Base-by-base conservation (phyloP, 2,113 vertebrate genomes). In the Thryonomys swinderianus region DNA sequence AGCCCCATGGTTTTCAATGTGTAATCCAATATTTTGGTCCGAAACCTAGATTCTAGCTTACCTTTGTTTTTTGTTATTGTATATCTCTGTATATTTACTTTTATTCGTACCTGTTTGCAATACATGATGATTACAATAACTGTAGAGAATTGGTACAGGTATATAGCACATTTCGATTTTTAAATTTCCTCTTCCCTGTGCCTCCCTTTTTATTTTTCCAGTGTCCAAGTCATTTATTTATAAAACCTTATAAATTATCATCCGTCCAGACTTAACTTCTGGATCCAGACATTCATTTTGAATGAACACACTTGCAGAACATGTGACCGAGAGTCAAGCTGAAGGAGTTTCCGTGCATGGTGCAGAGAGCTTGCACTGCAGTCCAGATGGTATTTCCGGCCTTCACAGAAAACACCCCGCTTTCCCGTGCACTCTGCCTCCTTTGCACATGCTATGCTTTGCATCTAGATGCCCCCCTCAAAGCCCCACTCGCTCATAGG, bases 211-310 rank as follows among this genome's bases (percentile, higher is more conserved):
- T 48, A 16, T 76, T 30, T 48, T 76, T 48, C 73, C 73, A 18
- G 42, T 30, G 42, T 32, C 42, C 48, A 3, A 8, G 30, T 48
- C 42, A 76, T 32, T 74, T 74, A 27, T 74, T 74, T 45, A 48
- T 76, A 27, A 76, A 14, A 32, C 13, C 73, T 48, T 76, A 74
- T 48, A 30, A 74, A 74, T 27, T 74, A 76, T 32, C 27, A 48
- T 9, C 45, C 7, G 30, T 48, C 45, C 42, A 48, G 25, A 34
- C 23, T 81, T 67, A 74, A 67, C 37, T 89, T 67, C 83, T 34
- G 59, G 34, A 82, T 25, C 51, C 30, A 92, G 61, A 62, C 18
- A 55, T 89, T 67, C 66, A 73, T 93, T 95, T 95, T 92, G 78
- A 94, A 94, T 83, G 79, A 42, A 85, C 87, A 61, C 95, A 86